phyloP scores from a whole-genome alignment of 92 coral and sea anemone species.

The Hydrozoanthus gracilis region DNA sequence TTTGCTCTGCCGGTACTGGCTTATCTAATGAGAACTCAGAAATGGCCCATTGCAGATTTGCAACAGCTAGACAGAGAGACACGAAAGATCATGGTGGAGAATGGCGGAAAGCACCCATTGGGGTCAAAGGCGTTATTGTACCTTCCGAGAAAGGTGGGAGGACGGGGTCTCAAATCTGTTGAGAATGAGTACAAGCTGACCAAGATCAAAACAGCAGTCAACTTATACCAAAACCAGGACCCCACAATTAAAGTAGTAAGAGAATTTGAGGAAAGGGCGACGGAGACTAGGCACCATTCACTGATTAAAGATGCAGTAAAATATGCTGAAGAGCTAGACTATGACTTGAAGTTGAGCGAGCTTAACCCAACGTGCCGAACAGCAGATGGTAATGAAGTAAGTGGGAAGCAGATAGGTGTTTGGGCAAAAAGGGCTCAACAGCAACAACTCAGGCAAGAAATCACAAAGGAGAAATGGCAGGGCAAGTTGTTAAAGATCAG shows the following conservation, averaged over 20 bases:
- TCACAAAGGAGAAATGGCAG: not conserved
- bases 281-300: constrained; percentile 11
- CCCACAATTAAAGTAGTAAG: not conserved
- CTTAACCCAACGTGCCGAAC: constrained; percentile 9
- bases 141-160: not conserved
- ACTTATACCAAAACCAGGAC: not conserved
- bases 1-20: not conserved
- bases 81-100: not conserved
- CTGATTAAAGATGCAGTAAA: not conserved
- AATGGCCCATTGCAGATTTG: not conserved
- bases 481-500: too few relatives aligned
- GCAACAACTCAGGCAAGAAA: not conserved
- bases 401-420: constrained; percentile 8
- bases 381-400: constrained; percentile 17
- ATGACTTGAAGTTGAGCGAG: constrained; percentile 2
- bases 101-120: constrained; percentile 9
- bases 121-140: not conserved
- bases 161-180: not conserved
- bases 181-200: constrained; percentile 12
- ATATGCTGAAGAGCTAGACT: not conserved
- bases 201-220: constrained; percentile 1
- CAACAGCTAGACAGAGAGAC: not conserved
- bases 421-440: not conserved
- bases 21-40: not conserved
- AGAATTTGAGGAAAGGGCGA: not conserved